Base-by-base conservation (phyloP, 2,797 vertebrate genomes). In the Pseudochaenichthys georgianus region DNA sequence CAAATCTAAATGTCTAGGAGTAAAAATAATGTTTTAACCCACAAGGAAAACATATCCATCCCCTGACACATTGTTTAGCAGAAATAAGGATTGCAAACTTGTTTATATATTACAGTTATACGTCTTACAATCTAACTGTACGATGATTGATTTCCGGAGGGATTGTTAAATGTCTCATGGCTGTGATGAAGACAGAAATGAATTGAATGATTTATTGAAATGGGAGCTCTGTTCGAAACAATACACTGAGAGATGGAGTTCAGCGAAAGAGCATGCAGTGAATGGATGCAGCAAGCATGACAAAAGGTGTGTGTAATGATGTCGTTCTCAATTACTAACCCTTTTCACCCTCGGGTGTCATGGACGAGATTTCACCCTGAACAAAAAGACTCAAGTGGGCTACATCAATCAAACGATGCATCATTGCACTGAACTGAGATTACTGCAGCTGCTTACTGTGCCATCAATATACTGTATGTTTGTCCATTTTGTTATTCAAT, bases 251-350 rank as follows among this genome's bases (percentile, higher is more conserved):
- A 70, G 70, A 89, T 88, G 76, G 75, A 85, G 61, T 46, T 62
- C 41, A 61, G 81, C 77, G 70, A 54, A 61, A 80, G 71, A 72
- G 59, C 70, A 42, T 16, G 34, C 50, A 48, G 70, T 78, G 85
- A 84, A 84, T 72, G 67, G 83, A 86, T 78, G 86, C 82, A 78
- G 77, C 69, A 52, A 73, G 76, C 78, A 78, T 84, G 82, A 88
- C 83, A 84, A 90, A 92, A 91, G 84, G 75, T 86, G 81, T 81
- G 78, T 80, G 81, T 87, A 89, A 91, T 84, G 85, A 89, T 80
- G 85, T 86, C 58, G 53, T 74, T 88, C 83, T 88, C 85, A 87
- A 78, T 92, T 82, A 88, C 82, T 72, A 80, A 91, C 91, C 89
- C 82, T 77, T 68, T 74, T 85, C 83, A 87, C 86, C 87, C 70